These are phyloP conservation scores for Platycheirus albimanus DNA, from an alignment of 2,888 invertebrate species.

Conservation along the genomic window DNA sequence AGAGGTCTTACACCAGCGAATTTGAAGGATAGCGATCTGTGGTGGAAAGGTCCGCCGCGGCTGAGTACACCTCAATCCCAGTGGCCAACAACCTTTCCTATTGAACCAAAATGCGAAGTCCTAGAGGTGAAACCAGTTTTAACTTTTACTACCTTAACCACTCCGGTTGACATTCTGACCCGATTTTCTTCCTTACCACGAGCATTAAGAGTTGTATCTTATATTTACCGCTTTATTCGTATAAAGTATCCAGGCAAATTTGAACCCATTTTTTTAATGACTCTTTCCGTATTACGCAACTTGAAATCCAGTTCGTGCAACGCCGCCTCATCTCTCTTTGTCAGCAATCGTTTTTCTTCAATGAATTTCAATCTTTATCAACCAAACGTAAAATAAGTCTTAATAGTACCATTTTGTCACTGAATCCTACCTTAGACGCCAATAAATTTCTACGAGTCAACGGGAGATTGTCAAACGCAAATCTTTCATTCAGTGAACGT, in stretches of 20 bases:
- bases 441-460: no score
- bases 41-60: neutral
- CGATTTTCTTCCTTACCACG: neutral
- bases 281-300: neutral
- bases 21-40: neutral
- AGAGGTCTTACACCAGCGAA: neutral
- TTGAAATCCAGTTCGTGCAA: neutral
- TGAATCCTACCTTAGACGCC: no score
- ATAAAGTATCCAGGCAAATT: neutral
- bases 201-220: neutral
- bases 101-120: neutral
- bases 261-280: neutral
- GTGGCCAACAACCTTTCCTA: neutral
- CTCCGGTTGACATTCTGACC: neutral
- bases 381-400: neutral
- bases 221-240: neutral
- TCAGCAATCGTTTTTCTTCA: neutral
- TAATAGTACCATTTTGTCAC: neutral
- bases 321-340: neutral
- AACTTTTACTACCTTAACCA: neutral
- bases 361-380: neutral
- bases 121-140: neutral
- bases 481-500: neutral
- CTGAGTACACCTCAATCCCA: neutral
- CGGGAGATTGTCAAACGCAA: neutral